A percentile compares a stretch with the other conserved stretches of the same genome.
Conservation (phyloP, 2,797 vertebrate species). For the Parauchenoglanis ngamensis region DNA sequence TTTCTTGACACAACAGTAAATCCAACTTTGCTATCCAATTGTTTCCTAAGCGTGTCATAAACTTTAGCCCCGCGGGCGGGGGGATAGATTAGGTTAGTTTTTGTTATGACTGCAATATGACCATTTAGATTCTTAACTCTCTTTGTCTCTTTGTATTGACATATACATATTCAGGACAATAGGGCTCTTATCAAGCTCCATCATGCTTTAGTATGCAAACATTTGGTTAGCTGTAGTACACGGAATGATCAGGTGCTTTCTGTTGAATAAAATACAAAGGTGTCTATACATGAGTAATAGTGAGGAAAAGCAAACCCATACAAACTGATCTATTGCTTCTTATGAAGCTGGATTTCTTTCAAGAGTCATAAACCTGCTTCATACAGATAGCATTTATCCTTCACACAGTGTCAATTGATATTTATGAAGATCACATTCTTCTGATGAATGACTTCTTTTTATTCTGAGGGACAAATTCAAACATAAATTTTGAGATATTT, state of each 20-base stretch:
- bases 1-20: background rate
- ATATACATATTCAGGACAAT: background rate
- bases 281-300: background rate
- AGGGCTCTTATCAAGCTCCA: background rate
- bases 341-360: background rate
- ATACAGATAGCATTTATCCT: background rate
- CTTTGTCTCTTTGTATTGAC: background rate
- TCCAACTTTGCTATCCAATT: background rate
- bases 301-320: background rate
- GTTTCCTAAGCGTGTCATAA: background rate
- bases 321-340: background rate
- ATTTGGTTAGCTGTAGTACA: background rate
- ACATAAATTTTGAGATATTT: background rate
- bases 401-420: background rate
- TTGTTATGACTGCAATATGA: background rate
- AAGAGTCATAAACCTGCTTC: background rate
- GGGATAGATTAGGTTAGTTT: background rate
- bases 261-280: background rate
- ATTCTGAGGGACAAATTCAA: background rate
- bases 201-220: background rate
- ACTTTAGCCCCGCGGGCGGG: background rate
- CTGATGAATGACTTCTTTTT: background rate
- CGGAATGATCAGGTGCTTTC: background rate
- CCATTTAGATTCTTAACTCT: background rate
- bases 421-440: background rate